Evolutionary conservation across 2,797 vertebrate species (phyloP), one percentile per base, ranked within the genome.

Genomic region (Eulemur mongoz): DNA sequence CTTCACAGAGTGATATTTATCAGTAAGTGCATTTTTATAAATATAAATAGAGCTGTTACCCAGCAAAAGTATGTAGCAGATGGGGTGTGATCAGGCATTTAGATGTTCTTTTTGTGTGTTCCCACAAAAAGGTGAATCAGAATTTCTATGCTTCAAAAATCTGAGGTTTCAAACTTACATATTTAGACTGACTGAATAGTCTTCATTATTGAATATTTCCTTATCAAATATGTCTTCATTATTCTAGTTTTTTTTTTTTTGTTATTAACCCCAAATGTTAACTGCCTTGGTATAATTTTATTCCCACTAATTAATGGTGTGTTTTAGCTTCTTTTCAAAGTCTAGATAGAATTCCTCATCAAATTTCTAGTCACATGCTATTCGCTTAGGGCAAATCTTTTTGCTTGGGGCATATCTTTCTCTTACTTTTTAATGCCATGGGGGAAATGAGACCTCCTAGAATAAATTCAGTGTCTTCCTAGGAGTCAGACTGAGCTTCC

Each of bases 21-120:
- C 96, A 97, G 89, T 97, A 95, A 93, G 79, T 97, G 32, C 92
- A 85, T 93, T 97, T 96, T 98, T 97, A 95, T 98, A 98, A 98
- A 97, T 97, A 97, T 96, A 97, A 98, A 94, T 85, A 70, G 65
- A 95, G 93, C 96, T 97, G 61, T 97, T 97, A 97, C 91, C 97
- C 92, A 98, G 89, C 91, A 94, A 97, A 97, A 97, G 97, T 85
- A 78, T 94, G 89, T 96, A 95, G 95, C 98, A 97, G 89, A 98
- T 96, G 96, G 96, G 89, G 96, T 97, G 87, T 97, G 97, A 96
- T 97, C 94, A 94, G 95, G 94, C 97, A 97, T 97, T 98, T 95
- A 98, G 96, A 96, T 97, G 95, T 97, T 98, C 94, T 95, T 97
- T 98, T 97, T 98, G 88, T 93, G 95, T 15, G 11, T 52, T 25